These are phyloP conservation scores for Misgurnus anguillicaudatus DNA, from an alignment of 2,113 vertebrate genomes.

Conservation along the genomic window DNA sequence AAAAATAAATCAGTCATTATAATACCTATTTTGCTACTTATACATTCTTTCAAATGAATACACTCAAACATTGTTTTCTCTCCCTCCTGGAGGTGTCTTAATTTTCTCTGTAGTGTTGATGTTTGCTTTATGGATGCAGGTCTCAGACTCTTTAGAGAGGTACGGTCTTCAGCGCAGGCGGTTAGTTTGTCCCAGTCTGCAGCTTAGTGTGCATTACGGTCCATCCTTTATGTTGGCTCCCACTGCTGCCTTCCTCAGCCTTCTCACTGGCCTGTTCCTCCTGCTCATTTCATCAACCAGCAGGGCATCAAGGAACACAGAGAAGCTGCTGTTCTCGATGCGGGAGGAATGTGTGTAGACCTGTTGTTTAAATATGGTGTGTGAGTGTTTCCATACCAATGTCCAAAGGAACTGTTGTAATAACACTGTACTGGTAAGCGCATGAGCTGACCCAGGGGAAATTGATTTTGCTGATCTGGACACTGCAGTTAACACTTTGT, in stretches of 20 bases:
- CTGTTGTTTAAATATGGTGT: background rate
- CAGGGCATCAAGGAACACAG: slow-evolving; percentile 66
- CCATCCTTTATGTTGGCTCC: slow-evolving; percentile 84
- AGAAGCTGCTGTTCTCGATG: background rate
- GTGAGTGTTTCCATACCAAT: background rate
- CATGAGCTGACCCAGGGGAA: background rate
- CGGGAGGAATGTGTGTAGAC: slow-evolving; percentile 24
- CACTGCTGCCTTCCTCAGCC: slow-evolving; percentile 76
- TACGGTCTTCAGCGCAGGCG: slow-evolving; percentile 69
- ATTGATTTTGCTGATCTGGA: background rate
- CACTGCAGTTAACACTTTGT: background rate
- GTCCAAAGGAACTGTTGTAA: background rate
- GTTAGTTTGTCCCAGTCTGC: slow-evolving; percentile 75
- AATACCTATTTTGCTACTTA: too few relatives aligned
- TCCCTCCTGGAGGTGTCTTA: background rate
- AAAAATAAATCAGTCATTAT: too few relatives aligned
- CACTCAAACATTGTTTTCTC: background rate
- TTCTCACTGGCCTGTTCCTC: slow-evolving; percentile 81
- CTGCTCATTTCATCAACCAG: slow-evolving; percentile 61
- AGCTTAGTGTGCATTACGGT: slow-evolving; percentile 74
- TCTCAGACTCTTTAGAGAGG: slow-evolving; percentile 81
- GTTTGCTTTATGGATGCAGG: slow-evolving; percentile 87
- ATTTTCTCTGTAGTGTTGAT: slow-evolving; percentile 75
- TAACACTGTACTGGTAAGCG: background rate
- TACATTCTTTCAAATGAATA: background rate